Evolutionary conservation across 1,140 invertebrate species (phyloP).

Genomic region (Harlomillsia oculata): DNA sequence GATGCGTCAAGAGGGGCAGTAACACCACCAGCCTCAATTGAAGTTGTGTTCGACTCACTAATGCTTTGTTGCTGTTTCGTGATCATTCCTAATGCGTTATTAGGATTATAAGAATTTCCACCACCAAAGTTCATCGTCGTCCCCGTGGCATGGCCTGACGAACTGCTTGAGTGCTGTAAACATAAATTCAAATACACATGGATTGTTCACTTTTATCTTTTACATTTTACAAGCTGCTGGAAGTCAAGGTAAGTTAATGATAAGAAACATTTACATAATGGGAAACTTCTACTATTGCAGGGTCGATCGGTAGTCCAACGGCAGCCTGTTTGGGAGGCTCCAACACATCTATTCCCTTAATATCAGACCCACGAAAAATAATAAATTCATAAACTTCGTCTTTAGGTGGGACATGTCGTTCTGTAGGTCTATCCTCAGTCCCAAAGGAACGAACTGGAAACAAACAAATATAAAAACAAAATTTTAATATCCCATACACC

Average conservation of each 20-base stretch:
- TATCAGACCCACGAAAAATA: constrained; percentile 92
- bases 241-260: not conserved
- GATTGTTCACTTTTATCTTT: not conserved
- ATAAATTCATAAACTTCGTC: constrained; percentile 99
- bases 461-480: constrained; percentile 1
- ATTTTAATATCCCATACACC: too few species aligned
- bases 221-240: not conserved
- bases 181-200: not conserved
- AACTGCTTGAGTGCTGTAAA: constrained; percentile 8
- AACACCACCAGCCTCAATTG: constrained; percentile 18
- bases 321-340: constrained; percentile 42
- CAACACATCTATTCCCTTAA: constrained; percentile 93
- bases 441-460: constrained; percentile 92
- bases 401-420: constrained; percentile 84
- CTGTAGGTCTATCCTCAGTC: constrained; percentile 90
- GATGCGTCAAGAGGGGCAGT: constrained; percentile 17
- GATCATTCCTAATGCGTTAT: not conserved
- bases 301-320: constrained; percentile 64
- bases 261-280: constrained; percentile 22
- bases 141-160: too few species aligned
- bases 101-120: not conserved
- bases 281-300: constrained; percentile 78
- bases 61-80: constrained; percentile 4
- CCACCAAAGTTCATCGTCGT: constrained; percentile 1
- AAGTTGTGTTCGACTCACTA: constrained; percentile 21